Percentiles rank a stretch among this genome's conserved stretches.
Conservation (phyloP, 2,113 vertebrate genomes). For the Tenebrosternarchus preto region DNA sequence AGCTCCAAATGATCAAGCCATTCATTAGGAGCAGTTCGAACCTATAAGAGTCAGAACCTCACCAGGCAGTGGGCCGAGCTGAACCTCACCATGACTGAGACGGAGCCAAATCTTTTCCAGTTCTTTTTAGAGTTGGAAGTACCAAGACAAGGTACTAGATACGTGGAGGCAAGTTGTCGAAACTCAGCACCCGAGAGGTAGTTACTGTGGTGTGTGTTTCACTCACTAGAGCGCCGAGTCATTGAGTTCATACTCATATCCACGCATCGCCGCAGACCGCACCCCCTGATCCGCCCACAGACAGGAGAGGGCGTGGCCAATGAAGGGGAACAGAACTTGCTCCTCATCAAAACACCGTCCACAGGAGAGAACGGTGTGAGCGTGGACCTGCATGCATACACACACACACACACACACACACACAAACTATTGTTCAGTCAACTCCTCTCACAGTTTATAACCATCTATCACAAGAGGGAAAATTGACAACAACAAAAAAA, state of each 20-base stretch:
- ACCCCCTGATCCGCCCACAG: conserved; percentile 77
- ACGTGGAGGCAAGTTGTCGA: background rate
- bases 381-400: conserved; percentile 63
- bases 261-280: conserved; percentile 65
- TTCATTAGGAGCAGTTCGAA: too few relatives aligned
- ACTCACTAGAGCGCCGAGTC: conserved; percentile 82
- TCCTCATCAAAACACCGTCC: conserved; percentile 72
- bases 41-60: too few relatives aligned
- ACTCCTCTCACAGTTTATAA: background rate
- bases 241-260: conserved; percentile 75
- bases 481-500: background rate
- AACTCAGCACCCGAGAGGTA: too few relatives aligned
- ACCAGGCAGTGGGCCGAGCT: too few relatives aligned
- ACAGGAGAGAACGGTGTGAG: conserved; percentile 72
- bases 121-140: too few relatives aligned
- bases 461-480: too few relatives aligned
- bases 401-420: conserved; percentile 14
- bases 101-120: too few relatives aligned
- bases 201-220: conserved; percentile 3
- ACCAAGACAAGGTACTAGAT: too few relatives aligned
- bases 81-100: too few relatives aligned
- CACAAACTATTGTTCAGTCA: background rate
- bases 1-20: background rate
- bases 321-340: conserved; percentile 71
- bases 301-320: conserved; percentile 68